Evolutionary conservation across 2,888 invertebrate genomes (phyloP).

Genomic region (Lutraria lutraria): DNA sequence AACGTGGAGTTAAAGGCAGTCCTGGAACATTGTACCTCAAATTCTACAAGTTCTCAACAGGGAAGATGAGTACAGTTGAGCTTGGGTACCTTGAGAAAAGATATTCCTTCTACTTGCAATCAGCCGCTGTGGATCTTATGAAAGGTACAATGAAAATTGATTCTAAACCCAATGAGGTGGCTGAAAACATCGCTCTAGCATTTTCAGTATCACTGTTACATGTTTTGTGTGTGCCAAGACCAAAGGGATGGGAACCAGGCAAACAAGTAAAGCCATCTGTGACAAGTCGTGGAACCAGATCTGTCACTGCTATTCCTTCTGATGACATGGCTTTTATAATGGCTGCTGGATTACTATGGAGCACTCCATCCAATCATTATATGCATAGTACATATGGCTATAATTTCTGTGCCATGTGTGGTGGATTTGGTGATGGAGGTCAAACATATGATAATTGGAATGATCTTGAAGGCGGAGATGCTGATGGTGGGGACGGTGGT

Average conservation of each 20-base stretch:
- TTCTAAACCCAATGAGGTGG: constrained; percentile 81
- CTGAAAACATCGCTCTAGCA: constrained; percentile 87
- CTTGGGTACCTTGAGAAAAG: constrained; percentile 73
- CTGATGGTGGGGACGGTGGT: constrained; percentile 17
- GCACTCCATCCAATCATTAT: constrained; percentile 84
- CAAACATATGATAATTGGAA: constrained; percentile 42
- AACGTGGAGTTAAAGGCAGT: constrained; percentile 80
- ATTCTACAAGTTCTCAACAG: constrained; percentile 76
- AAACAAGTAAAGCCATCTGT: constrained; percentile 49
- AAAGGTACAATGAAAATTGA: constrained; percentile 78
- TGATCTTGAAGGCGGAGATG: constrained; percentile 6
- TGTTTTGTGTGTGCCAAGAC: constrained; percentile 87
- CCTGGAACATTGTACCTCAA: constrained; percentile 82
- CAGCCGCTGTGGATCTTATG: constrained; percentile 77
- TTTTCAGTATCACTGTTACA: constrained; percentile 87
- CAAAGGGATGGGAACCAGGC: constrained; percentile 59
- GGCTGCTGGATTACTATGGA: constrained; percentile 87
- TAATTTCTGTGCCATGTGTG: constrained; percentile 77
- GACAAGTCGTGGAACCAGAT: constrained; percentile 49
- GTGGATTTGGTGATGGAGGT: constrained; percentile 44
- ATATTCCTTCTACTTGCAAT: constrained; percentile 70
- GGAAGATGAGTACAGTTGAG: constrained; percentile 63
- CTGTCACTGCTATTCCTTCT: constrained; percentile 73
- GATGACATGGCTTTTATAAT: constrained; percentile 86
- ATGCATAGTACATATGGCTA: constrained; percentile 73